Conservation (phyloP, 2,888 invertebrate species). For the Agrotis ipsilon region DNA sequence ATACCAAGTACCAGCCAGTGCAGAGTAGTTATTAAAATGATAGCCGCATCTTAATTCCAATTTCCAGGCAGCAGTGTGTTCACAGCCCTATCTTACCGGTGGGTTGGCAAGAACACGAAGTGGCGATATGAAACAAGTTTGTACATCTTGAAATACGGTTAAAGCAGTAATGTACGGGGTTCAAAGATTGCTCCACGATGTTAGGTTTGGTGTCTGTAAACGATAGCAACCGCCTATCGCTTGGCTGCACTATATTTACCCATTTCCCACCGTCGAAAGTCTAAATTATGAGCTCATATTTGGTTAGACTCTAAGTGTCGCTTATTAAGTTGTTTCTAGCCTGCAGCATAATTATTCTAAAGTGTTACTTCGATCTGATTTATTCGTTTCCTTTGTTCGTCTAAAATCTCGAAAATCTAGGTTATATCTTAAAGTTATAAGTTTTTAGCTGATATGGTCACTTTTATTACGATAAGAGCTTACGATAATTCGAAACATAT, state of each 20-base stretch:
- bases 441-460: no score
- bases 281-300: conserved; percentile 38
- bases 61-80: neutral
- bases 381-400: neutral
- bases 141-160: conserved; percentile 46
- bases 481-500: no score
- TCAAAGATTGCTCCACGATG: conserved; percentile 51
- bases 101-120: conserved; percentile 47
- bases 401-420: no score
- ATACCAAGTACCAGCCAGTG: no score
- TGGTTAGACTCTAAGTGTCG: conserved; percentile 24
- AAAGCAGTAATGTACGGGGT: conserved; percentile 32
- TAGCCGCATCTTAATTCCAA: neutral
- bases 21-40: no score
- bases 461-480: no score
- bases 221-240: conserved; percentile 41
- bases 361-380: no score
- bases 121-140: conserved; percentile 32
- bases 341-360: neutral
- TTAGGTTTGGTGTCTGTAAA: conserved; percentile 42
- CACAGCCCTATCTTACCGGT: neutral
- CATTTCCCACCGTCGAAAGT: conserved; percentile 56
- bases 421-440: no score
- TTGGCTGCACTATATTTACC: conserved; percentile 41
- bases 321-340: neutral